These are phyloP conservation scores for Sinopyrophorus schimmeli DNA, from an alignment of 2,888 invertebrate genomes.

Conservation along the genomic window DNA sequence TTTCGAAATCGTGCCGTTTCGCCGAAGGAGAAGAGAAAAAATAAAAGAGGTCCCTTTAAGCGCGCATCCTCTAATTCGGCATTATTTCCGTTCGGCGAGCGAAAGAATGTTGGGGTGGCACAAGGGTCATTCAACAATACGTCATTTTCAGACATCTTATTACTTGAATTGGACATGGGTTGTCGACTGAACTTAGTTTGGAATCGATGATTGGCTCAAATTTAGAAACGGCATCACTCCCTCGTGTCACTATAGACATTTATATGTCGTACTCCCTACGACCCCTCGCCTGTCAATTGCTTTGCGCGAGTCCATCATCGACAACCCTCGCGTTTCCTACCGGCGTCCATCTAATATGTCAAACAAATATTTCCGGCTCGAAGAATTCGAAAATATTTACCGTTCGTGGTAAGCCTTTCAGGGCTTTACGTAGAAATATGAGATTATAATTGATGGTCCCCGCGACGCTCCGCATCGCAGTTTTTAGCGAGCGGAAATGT, in stretches of 20 bases:
- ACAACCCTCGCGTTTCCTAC: conserved; percentile 29
- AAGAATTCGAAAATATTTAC: conserved; percentile 20
- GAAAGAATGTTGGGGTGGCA: conserved; percentile 35
- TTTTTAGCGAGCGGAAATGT: too few relatives aligned
- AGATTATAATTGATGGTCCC: too few relatives aligned
- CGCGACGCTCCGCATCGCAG: too few relatives aligned
- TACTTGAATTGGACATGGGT: conserved; percentile 49
- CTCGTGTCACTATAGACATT: conserved; percentile 41
- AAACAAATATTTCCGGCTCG: conserved; percentile 39
- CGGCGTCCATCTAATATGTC: conserved; percentile 30
- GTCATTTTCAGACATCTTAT: conserved; percentile 54
- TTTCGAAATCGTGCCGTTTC: too few relatives aligned
- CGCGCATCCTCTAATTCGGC: conserved; percentile 39
- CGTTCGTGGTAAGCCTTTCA: conserved; percentile 1
- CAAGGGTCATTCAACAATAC: conserved; percentile 50
- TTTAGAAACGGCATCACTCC: conserved; percentile 42
- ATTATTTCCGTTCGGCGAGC: conserved; percentile 44
- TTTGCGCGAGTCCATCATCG: conserved; percentile 33
- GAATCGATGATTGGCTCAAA: conserved; percentile 47
- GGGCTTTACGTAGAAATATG: too few relatives aligned
- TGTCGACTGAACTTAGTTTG: conserved; percentile 42
- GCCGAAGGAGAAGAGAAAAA: too few relatives aligned
- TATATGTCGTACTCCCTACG: conserved; percentile 39
- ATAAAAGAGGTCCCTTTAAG: too few relatives aligned
- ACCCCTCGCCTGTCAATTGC: conserved; percentile 35